These are phyloP conservation scores for Albula glossodonta DNA, from an alignment of 2,113 vertebrate genomes.

Conservation along the genomic window DNA sequence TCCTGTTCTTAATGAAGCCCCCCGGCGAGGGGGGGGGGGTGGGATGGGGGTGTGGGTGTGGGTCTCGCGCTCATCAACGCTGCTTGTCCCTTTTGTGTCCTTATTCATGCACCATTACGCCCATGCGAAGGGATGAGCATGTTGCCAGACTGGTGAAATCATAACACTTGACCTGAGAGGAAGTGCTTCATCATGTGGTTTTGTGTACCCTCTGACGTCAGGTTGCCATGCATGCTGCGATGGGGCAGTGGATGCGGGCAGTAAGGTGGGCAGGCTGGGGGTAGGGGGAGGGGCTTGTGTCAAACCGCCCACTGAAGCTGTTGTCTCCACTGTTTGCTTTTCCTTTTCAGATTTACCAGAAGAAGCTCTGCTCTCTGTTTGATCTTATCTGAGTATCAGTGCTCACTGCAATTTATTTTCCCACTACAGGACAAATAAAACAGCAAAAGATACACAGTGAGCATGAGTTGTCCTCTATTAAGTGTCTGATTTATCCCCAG, in stretches of 20 bases:
- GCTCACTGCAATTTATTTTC: neutral
- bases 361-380: neutral
- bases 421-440: neutral
- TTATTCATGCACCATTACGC: neutral
- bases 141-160: neutral
- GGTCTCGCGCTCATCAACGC: neutral
- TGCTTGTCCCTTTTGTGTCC: neutral
- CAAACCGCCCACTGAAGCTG: too few species aligned
- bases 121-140: neutral
- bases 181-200: neutral
- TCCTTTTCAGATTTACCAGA: neutral
- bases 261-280: neutral
- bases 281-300: too few species aligned
- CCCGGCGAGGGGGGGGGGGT: neutral
- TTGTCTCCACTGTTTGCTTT: neutral
- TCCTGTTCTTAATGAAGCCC: slow-evolving; percentile 47
- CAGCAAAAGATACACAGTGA: neutral
- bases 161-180: neutral
- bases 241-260: neutral
- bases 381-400: neutral
- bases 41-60: neutral
- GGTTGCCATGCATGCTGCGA: neutral
- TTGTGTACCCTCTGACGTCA: neutral
- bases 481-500: neutral
- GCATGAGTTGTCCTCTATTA: neutral